Percentiles rank a stretch among this genome's conserved stretches.
Conservation (phyloP, 2,888 invertebrate species). For the Apomyelois bistriatella region DNA sequence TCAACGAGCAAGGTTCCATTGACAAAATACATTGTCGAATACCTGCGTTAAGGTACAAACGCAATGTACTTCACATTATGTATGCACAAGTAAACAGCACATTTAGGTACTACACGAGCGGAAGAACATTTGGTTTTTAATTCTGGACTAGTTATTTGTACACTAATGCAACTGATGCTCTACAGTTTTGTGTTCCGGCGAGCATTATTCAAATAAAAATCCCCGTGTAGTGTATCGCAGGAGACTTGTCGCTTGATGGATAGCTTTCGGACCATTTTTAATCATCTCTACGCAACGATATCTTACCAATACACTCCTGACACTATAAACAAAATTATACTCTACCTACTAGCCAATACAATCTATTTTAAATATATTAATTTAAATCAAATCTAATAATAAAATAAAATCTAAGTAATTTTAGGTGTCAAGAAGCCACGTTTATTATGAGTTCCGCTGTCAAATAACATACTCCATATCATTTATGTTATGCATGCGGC, state of each 20-base stretch:
- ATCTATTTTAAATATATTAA: not conserved
- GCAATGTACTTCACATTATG: too few species aligned
- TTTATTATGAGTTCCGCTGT: conserved; percentile 46
- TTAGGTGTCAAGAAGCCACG: conserved; percentile 24
- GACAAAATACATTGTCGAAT: too few species aligned
- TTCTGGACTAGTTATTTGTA: too few species aligned
- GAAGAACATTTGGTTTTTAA: too few species aligned
- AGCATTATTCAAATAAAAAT: conserved; percentile 68
- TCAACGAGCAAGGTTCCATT: too few species aligned
- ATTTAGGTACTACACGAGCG: too few species aligned
- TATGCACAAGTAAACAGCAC: too few species aligned
- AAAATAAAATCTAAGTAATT: not conserved
- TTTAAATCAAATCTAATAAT: not conserved
- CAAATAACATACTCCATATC: conserved; percentile 39
- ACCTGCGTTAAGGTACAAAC: too few species aligned
- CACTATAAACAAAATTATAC: conserved; percentile 10
- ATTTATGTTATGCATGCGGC: conserved; percentile 33
- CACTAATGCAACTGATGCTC: too few species aligned
- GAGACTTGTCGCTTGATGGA: conserved; percentile 70
- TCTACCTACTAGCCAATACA: conserved; percentile 3
- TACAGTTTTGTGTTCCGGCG: conserved; percentile 23
- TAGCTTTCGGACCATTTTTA: conserved; percentile 66
- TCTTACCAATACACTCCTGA: conserved; percentile 21
- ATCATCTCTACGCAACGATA: conserved; percentile 43
- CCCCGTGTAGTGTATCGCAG: conserved; percentile 53